Evolutionary conservation across 2,888 invertebrate genomes (phyloP), one percentile per base, ranked within the genome.

Genomic region (Zhengitettix transpicula): DNA sequence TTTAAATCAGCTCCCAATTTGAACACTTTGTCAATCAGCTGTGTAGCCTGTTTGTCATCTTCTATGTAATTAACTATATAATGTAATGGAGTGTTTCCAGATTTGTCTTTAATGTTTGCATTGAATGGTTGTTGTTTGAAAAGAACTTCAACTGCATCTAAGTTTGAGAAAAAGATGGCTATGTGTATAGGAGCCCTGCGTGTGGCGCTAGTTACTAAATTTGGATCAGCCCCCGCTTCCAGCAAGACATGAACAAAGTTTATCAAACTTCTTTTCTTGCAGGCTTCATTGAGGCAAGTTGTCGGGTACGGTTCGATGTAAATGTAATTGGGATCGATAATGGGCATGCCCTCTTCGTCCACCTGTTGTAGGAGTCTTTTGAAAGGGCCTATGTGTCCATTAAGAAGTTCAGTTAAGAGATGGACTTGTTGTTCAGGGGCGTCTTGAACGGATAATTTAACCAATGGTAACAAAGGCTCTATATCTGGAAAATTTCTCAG

Each of bases 51-150:
- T 41, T 55, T 47, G 47, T 58, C 54, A n/a, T 54, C 44, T 17
- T 58, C 44, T 8, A 16, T 16, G 10, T 47, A 55, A 28, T 58
- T 58, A 42, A 57, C 17, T n/a, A 44, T 44, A 17, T 44, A 16
- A 17, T 58, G 58, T n/a, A 58, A 40, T 42, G 58, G 44, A n/a
- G 55, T 58, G 17, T 40, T 44, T 14, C 58, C 58, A 47, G 51
- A 55, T 40, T 44, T 47, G 40, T 58, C 58, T n/a, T 44, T 28
- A 10, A 55, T 47, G 41, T 58, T 58, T 14, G 55, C n/a, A 47
- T 58, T 54, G 15, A 51, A 55, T 15, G 41, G 54, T 16, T n/a
- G n/a, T n/a, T 58, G 54, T 14, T 58, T 28, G 12, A 58, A 10
- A 54, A 58, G 40, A 11, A 40, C 41, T 55, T 28, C 17, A 10